Evolutionary conservation across 64 coral and sea anemone species (phyloP).

Genomic region (Montipora sp.): DNA sequence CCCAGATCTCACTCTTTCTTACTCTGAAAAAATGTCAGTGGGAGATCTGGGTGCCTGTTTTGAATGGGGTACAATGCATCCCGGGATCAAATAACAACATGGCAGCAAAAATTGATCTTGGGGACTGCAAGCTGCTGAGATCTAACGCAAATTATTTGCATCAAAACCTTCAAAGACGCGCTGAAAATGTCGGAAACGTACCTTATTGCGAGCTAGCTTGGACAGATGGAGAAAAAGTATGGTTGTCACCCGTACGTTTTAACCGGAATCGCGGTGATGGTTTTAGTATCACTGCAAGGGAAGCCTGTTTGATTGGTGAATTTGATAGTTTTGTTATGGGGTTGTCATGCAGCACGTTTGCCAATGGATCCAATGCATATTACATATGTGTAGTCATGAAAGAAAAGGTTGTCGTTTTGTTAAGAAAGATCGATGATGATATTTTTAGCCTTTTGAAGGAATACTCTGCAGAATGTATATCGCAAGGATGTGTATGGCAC

Average conservation of each 20-base stretch:
- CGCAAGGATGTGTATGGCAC: conserved; percentile 25
- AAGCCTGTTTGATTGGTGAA: conserved; percentile 27
- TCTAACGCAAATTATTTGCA: conserved; percentile 37
- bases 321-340: conserved; percentile 24
- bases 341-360: neutral
- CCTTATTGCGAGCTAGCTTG: neutral
- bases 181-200: neutral
- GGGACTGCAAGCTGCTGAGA: conserved; percentile 17
- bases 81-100: neutral
- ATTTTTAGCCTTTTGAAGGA: neutral
- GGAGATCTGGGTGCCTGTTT: too few species aligned
- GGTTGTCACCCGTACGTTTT: neutral
- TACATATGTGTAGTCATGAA: conserved; percentile 17
- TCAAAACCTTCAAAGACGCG: neutral
- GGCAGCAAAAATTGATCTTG: conserved; percentile 20
- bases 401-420: conserved; percentile 34
- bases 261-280: neutral
- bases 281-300: neutral
- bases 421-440: neutral
- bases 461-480: neutral
- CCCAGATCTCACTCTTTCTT: too few species aligned
- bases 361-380: neutral
- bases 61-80: neutral
- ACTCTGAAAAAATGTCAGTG: too few species aligned
- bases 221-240: conserved; percentile 45